These are phyloP conservation scores for Bungarus multicinctus DNA, from an alignment of 2,113 vertebrate species.

Conservation along the genomic window DNA sequence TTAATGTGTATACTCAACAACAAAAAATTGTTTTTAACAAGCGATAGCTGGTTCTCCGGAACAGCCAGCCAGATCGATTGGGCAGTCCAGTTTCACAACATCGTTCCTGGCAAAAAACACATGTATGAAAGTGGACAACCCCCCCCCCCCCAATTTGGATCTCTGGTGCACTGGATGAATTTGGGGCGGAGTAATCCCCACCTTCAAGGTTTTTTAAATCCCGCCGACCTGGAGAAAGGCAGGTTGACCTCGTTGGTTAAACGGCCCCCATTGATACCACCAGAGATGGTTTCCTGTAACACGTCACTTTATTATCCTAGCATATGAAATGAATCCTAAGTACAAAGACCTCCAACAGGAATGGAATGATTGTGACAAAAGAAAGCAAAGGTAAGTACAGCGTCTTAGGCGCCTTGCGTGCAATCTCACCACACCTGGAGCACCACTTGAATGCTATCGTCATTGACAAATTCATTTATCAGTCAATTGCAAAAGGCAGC, in stretches of 20 bases:
- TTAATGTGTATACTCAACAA: too few species aligned
- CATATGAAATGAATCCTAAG: background rate
- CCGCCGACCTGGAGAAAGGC: background rate
- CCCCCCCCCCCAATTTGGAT: background rate
- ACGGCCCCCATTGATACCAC: background rate
- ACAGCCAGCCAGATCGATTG: background rate
- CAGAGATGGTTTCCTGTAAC: background rate
- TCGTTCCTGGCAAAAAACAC: background rate
- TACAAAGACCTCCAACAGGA: too few species aligned
- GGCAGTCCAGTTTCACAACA: background rate
- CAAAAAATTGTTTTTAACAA: background rate
- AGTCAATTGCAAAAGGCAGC: background rate
- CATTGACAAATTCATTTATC: background rate
- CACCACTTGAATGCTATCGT: too few species aligned
- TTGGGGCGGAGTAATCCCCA: background rate
- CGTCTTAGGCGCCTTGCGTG: too few species aligned
- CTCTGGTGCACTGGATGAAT: background rate
- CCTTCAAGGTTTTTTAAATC: background rate
- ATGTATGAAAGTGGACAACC: background rate
- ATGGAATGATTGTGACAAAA: background rate
- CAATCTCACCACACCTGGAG: background rate
- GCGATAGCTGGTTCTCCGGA: rapidly evolving
- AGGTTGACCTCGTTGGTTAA: background rate
- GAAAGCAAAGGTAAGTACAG: background rate
- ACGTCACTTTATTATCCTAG: background rate